These are phyloP conservation scores for Cantharis rustica DNA, from an alignment of 2,888 invertebrate genomes.

Conservation along the genomic window DNA sequence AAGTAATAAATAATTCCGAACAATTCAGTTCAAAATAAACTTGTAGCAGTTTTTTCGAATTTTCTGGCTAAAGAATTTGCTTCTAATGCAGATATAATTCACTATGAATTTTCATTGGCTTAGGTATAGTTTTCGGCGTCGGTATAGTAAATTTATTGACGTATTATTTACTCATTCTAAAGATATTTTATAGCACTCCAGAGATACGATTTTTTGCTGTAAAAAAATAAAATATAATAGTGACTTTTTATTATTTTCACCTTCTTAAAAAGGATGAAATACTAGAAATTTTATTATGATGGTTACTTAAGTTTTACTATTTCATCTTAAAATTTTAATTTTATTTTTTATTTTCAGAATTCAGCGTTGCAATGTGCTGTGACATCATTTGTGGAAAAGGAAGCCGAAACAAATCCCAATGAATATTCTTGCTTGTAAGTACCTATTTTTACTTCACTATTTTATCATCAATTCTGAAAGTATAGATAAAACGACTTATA, in stretches of 20 bases:
- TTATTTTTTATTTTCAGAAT: slow-evolving; percentile 47
- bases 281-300: background rate
- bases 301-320: background rate
- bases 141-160: background rate
- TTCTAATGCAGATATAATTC: slow-evolving; percentile 5
- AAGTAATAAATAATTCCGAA: background rate
- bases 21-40: background rate
- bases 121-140: background rate
- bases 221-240: background rate
- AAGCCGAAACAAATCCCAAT: slow-evolving; percentile 58
- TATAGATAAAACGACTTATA: background rate
- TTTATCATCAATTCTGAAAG: background rate
- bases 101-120: slow-evolving; percentile 12
- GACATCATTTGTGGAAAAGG: slow-evolving; percentile 67
- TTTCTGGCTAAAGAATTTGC: background rate
- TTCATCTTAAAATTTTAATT: background rate
- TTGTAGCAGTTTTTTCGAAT: slow-evolving; percentile 5
- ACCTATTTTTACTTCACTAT: slow-evolving; percentile 26
- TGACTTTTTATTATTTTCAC: background rate
- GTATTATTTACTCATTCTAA: background rate
- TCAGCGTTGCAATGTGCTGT: slow-evolving; percentile 67
- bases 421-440: slow-evolving; percentile 67
- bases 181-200: too few species aligned
- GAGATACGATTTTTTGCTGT: background rate
- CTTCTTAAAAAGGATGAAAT: too few species aligned